Evolutionary conservation across 2,888 invertebrate species (phyloP).

Genomic region (Drosophila acutilabella): DNA sequence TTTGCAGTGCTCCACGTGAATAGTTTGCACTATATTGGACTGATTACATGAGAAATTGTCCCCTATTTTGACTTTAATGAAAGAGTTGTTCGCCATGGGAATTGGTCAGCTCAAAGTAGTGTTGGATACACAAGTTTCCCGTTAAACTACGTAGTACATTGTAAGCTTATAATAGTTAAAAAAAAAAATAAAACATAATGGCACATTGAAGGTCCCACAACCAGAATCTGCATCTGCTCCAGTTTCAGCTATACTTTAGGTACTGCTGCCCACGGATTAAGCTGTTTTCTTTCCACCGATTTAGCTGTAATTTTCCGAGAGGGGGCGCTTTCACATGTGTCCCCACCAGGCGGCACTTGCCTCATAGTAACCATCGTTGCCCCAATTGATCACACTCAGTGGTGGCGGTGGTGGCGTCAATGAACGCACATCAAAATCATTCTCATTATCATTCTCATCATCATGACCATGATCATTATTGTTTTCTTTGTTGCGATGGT

Average conservation of each 20-base stretch:
- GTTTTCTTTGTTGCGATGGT: conserved; percentile 17
- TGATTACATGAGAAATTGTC: background rate
- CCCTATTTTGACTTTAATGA: background rate
- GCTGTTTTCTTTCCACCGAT: background rate
- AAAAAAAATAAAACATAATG: conserved; percentile 60
- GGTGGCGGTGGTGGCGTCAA: conserved; percentile 73
- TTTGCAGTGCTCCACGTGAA: background rate
- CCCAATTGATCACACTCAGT: conserved; percentile 64
- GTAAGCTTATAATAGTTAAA: conserved; percentile 10
- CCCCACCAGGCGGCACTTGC: conserved; percentile 72
- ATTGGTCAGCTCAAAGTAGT: no score
- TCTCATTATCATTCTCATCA: conserved; percentile 13
- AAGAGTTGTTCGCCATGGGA: no score
- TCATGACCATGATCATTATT: conserved; percentile 52
- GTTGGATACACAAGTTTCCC: no score
- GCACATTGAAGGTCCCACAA: conserved; percentile 77
- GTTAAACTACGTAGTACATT: background rate
- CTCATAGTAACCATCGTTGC: conserved; percentile 69
- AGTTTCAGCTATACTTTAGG: background rate
- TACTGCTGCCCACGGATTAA: background rate
- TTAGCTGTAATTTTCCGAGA: background rate
- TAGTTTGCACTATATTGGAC: background rate
- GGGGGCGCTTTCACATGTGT: conserved; percentile 54
- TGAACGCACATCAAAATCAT: conserved; percentile 59
- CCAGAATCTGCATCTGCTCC: conserved; percentile 45